phyloP scores from a whole-genome alignment of 1,140 invertebrate species.

The Matsumurasca onukii region DNA sequence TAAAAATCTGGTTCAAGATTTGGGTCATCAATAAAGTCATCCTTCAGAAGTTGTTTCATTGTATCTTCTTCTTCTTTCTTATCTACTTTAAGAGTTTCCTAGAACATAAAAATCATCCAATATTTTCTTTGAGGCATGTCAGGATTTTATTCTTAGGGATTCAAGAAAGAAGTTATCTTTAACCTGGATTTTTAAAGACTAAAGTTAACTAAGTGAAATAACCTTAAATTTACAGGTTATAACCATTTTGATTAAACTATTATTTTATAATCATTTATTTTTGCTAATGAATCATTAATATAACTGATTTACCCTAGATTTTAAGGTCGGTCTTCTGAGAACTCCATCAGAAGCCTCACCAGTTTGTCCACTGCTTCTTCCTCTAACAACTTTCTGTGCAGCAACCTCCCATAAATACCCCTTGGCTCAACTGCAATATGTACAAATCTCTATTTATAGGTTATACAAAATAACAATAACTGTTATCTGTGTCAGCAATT shows the following conservation, averaged over 20 bases:
- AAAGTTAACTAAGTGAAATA: no score
- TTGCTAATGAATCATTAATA: not conserved
- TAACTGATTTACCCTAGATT: conserved; percentile 16
- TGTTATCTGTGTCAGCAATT: no score
- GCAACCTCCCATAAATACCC: conserved; percentile 27
- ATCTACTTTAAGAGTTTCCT: conserved; percentile 37
- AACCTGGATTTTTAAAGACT: no score
- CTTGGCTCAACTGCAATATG: conserved; percentile 1
- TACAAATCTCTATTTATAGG: not conserved
- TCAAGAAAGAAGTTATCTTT: no score
- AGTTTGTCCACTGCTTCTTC: not conserved
- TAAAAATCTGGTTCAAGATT: conserved; percentile 35
- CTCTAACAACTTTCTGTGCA: not conserved
- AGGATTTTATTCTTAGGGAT: no score
- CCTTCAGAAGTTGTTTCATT: conserved; percentile 39
- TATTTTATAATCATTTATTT: not conserved
- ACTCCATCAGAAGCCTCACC: conserved; percentile 4
- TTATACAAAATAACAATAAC: no score
- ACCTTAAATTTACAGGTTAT: no score
- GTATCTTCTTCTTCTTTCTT: conserved; percentile 42
- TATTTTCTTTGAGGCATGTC: no score
- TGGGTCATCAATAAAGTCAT: conserved; percentile 42
- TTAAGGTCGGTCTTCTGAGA: conserved; percentile 20
- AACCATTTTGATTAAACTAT: not conserved
- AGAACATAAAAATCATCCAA: no score